A percentile compares a stretch with the other conserved stretches of the same genome.
phyloP scores from a whole-genome alignment of 2,888 invertebrate genomes.

The Thecophora atra region DNA sequence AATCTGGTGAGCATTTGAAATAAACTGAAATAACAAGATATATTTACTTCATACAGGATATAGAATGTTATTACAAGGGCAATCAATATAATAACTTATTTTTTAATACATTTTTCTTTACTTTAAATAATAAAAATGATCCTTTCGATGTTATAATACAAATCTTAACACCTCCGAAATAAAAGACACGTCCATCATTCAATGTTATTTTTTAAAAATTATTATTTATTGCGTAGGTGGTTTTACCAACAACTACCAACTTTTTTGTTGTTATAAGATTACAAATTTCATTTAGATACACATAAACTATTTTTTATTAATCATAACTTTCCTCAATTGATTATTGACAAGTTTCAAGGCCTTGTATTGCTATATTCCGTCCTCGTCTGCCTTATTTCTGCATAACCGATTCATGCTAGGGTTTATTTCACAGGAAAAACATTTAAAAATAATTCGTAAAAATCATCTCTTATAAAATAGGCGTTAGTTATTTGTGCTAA shows the following conservation, averaged over 20 bases:
- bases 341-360: conserved; percentile 30
- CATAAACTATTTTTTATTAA: background rate
- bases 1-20: too few species aligned
- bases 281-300: background rate
- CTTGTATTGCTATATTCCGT: conserved; percentile 1
- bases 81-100: too few species aligned
- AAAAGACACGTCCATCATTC: background rate
- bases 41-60: too few species aligned
- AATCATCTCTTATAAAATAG: conserved; percentile 24
- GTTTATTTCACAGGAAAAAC: too few species aligned
- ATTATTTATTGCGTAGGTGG: background rate
- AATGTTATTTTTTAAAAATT: conserved; percentile 2
- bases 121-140: too few species aligned
- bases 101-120: too few species aligned
- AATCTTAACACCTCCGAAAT: too few species aligned
- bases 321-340: background rate
- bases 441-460: conserved; percentile 2
- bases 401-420: background rate
- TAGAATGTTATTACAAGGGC: too few species aligned
- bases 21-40: too few species aligned
- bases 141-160: too few species aligned
- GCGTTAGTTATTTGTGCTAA: conserved; percentile 26
- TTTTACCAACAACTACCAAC: conserved; percentile 9
- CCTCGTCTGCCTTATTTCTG: background rate
- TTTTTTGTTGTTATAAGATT: background rate